A percentile compares a stretch with the other conserved stretches of the same genome.
Conservation (phyloP, 2,888 invertebrate genomes). For the Parochlus steinenii region DNA sequence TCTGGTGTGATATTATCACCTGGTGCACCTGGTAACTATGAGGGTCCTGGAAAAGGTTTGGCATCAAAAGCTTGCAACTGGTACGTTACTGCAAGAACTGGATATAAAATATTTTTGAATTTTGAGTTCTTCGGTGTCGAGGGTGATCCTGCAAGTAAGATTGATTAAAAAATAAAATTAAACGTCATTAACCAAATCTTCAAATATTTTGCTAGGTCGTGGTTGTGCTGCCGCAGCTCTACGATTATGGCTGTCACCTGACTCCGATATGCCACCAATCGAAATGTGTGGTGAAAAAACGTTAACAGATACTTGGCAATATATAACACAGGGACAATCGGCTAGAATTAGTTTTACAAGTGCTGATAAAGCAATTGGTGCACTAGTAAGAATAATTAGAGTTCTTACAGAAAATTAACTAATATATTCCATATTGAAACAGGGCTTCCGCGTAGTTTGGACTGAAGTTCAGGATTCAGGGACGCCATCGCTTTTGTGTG, state of each 20-base stretch:
- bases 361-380: conserved; percentile 87
- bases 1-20: conserved; percentile 77
- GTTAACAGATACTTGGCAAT: conserved; percentile 59
- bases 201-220: conserved; percentile 38
- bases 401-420: conserved; percentile 3
- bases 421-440: conserved; percentile 7
- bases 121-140: conserved; percentile 88
- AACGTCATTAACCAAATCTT: neutral
- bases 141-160: conserved; percentile 70
- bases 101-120: conserved; percentile 76
- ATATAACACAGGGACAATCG: conserved; percentile 70
- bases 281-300: conserved; percentile 82
- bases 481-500: conserved; percentile 27
- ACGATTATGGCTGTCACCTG: conserved; percentile 61
- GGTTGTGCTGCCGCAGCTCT: conserved; percentile 86
- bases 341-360: conserved; percentile 87
- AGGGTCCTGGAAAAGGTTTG: conserved; percentile 57
- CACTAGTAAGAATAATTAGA: conserved; percentile 32
- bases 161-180: conserved; percentile 4
- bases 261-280: conserved; percentile 59
- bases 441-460: conserved; percentile 89
- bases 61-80: conserved; percentile 91
- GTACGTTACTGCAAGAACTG: conserved; percentile 78
- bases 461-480: conserved; percentile 68
- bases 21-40: conserved; percentile 80